phyloP scores from a whole-genome alignment of 2,888 invertebrate genomes.

The Cataglyphis cursor region DNA sequence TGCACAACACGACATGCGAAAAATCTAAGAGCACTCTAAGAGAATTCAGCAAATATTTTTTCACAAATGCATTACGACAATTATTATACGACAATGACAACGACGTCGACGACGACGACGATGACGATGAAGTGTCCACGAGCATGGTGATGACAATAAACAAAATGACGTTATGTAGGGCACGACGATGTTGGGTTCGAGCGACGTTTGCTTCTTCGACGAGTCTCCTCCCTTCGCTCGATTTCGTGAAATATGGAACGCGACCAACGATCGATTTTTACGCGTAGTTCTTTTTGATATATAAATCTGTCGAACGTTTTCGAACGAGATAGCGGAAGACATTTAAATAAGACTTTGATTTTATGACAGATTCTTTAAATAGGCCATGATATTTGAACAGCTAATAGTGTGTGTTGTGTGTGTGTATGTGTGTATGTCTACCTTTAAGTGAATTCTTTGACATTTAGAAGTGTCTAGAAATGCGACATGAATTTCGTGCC shows the following conservation, averaged over 20 bases:
- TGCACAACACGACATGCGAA: not conserved
- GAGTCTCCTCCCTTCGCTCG: slow-evolving; percentile 11
- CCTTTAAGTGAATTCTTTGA: not conserved
- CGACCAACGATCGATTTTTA: slow-evolving; percentile 16
- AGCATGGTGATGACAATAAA: slow-evolving; percentile 29
- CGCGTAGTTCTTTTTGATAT: not conserved
- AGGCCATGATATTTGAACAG: not conserved
- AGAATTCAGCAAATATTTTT: not conserved
- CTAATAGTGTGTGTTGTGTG: not conserved
- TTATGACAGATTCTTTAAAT: not conserved
- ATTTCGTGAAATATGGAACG: slow-evolving; percentile 42
- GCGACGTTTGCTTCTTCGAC: slow-evolving; percentile 18
- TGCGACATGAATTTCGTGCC: not conserved
- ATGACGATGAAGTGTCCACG: slow-evolving; percentile 10
- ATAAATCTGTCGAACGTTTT: not conserved
- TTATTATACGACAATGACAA: not conserved
- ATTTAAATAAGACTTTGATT: not conserved
- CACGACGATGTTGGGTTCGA: slow-evolving; percentile 40
- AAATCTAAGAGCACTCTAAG: not conserved
- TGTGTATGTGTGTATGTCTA: no score
- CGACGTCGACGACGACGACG: not conserved
- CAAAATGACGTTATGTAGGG: slow-evolving; percentile 38
- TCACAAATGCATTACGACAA: not conserved
- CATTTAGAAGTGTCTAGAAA: not conserved
- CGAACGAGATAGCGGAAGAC: not conserved